Percentiles rank a stretch among this genome's conserved stretches.
Evolutionary conservation across 2,888 invertebrate species (phyloP).

Genomic region (Eulithis testata): DNA sequence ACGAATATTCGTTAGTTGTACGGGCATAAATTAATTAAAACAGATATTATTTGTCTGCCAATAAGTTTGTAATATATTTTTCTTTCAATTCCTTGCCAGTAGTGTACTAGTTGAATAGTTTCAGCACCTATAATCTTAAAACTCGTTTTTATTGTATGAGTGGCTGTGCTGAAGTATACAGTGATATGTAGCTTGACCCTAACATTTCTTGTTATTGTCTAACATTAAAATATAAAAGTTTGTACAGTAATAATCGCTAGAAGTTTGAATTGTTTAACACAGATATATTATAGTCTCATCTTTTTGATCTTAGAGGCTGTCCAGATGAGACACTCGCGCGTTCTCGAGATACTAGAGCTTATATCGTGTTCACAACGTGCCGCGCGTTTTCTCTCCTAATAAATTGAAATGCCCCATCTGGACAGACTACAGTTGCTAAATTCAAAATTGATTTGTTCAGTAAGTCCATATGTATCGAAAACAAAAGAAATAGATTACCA

Average conservation of each 20-base stretch:
- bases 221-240: constrained; percentile 5
- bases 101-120: background rate
- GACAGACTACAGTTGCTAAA: constrained; percentile 3
- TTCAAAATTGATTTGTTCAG: constrained; percentile 2
- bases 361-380: no score
- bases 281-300: constrained; percentile 11
- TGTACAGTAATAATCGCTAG: constrained; percentile 29
- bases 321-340: no score
- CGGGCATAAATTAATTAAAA: background rate
- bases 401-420: no score
- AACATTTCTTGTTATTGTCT: constrained; percentile 3
- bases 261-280: constrained; percentile 19
- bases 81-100: constrained; percentile 12
- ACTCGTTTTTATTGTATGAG: background rate
- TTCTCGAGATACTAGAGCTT: no score
- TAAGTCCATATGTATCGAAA: no score
- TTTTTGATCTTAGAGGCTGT: background rate
- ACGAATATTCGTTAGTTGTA: background rate
- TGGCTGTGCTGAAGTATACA: constrained; percentile 6
- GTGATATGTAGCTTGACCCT: constrained; percentile 9
- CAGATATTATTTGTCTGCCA: background rate
- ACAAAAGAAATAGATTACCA: no score
- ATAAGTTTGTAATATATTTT: constrained; percentile 17
- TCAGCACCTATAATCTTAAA: constrained; percentile 1
- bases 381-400: no score